phyloP scores from a whole-genome alignment of 2,113 vertebrate species.

The Crotophaga sulcirostris region DNA sequence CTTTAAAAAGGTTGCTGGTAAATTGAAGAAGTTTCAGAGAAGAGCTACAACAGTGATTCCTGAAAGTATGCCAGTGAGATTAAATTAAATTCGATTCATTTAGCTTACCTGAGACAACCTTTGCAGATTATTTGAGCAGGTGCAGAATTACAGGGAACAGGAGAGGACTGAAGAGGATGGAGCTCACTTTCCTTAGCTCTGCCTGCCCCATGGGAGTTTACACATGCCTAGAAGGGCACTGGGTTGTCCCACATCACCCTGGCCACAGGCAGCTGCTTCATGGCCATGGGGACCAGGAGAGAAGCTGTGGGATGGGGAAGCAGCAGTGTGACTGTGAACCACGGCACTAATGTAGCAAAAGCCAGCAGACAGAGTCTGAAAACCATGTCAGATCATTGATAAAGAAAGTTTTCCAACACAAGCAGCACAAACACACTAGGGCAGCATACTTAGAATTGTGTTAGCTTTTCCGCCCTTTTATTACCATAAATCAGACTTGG shows the following conservation, averaged over 20 bases:
- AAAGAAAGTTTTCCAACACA: neutral
- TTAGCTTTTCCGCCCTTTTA: neutral
- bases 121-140: neutral
- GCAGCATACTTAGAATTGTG: accelerated
- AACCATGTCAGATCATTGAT: neutral
- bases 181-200: neutral
- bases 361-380: neutral
- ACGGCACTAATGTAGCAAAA: neutral
- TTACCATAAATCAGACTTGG: neutral
- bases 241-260: neutral
- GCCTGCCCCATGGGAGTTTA: accelerated
- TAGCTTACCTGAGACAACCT: neutral
- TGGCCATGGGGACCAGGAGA: neutral
- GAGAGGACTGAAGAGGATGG: neutral
- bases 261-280: neutral
- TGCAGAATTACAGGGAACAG: neutral
- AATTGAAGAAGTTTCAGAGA: neutral
- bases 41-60: neutral
- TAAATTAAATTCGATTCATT: neutral
- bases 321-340: neutral
- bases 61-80: neutral
- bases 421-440: neutral
- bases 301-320: neutral
- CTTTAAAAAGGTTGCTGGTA: neutral
- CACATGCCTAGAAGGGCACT: neutral